phyloP scores from a whole-genome alignment of 2,888 invertebrate genomes.

The Melikaiella ostensackeni region DNA sequence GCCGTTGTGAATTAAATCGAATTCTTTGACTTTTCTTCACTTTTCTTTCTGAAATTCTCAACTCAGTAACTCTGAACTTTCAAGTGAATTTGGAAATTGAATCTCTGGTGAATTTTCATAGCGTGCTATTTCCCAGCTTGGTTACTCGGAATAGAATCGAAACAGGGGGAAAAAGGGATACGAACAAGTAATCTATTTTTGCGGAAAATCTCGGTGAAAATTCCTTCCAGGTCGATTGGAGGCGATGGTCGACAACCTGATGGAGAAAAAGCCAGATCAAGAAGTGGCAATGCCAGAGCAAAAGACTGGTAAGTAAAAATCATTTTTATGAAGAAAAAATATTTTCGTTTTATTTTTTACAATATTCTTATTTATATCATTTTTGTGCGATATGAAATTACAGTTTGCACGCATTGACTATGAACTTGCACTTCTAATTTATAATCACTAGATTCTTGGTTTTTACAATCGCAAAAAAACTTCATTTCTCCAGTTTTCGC shows the following conservation, averaged over 20 bases:
- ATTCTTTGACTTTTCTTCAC: not conserved
- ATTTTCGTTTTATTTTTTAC: not conserved
- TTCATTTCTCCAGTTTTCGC: not conserved
- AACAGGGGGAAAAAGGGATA: slow-evolving; percentile 39
- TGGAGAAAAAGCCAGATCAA: slow-evolving; percentile 27
- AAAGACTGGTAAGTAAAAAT: slow-evolving; percentile 25
- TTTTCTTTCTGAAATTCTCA: not conserved
- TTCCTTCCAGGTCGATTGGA: slow-evolving; percentile 23
- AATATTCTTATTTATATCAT: not conserved
- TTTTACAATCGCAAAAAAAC: not conserved
- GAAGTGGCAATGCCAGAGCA: not conserved
- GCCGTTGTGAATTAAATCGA: not conserved
- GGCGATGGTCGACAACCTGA: not conserved
- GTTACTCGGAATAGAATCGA: slow-evolving; percentile 47
- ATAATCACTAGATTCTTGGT: not conserved
- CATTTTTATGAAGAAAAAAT: not conserved
- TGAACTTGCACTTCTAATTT: not conserved
- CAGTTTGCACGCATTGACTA: not conserved
- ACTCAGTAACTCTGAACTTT: not conserved
- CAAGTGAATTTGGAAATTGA: not conserved
- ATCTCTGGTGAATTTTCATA: slow-evolving; percentile 44
- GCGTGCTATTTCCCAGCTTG: slow-evolving; percentile 48
- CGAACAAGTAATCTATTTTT: slow-evolving; percentile 56
- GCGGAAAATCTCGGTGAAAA: slow-evolving; percentile 37
- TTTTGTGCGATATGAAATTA: not conserved